phyloP scores from a whole-genome alignment of 1,140 invertebrate species.

The Drosophila mayri region DNA sequence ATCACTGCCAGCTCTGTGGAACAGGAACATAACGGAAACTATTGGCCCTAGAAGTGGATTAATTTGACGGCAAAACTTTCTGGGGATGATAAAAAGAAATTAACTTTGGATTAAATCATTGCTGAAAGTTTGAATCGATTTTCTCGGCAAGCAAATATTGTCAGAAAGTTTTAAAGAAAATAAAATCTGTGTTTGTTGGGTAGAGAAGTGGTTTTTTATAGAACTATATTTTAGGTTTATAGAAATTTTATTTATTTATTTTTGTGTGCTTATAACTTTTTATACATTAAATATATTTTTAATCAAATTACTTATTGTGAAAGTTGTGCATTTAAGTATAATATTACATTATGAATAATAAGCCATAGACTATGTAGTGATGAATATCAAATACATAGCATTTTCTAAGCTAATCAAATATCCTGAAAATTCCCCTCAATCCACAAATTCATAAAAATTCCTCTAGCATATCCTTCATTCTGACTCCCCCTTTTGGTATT shows the following conservation, averaged over 20 bases:
- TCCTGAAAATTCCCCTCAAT: no score
- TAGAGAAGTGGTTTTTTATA: not conserved
- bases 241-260: not conserved
- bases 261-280: not conserved
- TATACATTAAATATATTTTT: not conserved
- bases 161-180: constrained; percentile 2
- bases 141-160: constrained; percentile 3
- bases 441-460: not conserved
- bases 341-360: not conserved
- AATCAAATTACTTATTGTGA: not conserved
- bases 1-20: constrained; percentile 18
- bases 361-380: not conserved
- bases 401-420: not conserved
- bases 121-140: constrained; percentile 19
- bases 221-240: not conserved
- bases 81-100: constrained; percentile 42
- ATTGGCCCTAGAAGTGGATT: constrained; percentile 44
- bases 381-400: not conserved
- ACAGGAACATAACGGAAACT: constrained; percentile 14
- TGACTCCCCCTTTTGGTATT: not conserved
- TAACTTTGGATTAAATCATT: constrained; percentile 56
- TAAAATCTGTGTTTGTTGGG: not conserved
- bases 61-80: constrained; percentile 47
- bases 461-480: not conserved
- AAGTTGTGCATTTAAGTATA: not conserved